Conservation (phyloP, 2,888 invertebrate genomes). For the Serrognathus titanus region DNA sequence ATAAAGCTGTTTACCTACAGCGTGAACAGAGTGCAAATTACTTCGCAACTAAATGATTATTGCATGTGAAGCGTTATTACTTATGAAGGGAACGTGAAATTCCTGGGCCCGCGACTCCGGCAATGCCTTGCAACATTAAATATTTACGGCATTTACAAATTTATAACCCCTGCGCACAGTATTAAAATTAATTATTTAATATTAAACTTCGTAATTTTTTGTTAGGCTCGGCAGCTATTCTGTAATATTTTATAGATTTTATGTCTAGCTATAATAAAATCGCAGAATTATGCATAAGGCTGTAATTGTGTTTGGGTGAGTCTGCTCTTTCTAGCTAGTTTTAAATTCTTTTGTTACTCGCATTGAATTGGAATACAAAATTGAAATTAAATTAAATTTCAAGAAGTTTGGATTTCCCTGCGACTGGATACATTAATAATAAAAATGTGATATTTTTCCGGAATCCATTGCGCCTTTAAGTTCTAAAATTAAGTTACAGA, state of each 20-base stretch:
- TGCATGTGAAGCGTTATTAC: conserved; percentile 45
- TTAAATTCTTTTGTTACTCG: conserved; percentile 23
- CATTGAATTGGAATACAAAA: conserved; percentile 26
- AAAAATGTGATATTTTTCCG: conserved; percentile 10
- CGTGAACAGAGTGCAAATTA: conserved; percentile 41
- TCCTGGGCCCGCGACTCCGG: conserved; percentile 37
- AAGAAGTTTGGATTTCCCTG: conserved; percentile 27
- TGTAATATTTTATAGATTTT: conserved; percentile 37
- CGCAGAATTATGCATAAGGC: conserved; percentile 38
- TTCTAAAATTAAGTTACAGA: too few species aligned
- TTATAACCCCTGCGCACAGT: conserved; percentile 51
- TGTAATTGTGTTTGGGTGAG: conserved; percentile 39
- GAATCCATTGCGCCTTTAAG: not conserved
- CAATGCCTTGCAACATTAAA: conserved; percentile 44
- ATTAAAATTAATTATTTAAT: conserved; percentile 61
- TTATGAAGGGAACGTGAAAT: conserved; percentile 43
- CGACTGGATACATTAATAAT: conserved; percentile 20
- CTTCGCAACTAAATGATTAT: conserved; percentile 46
- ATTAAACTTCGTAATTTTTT: conserved; percentile 58
- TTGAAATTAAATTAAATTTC: conserved; percentile 27
- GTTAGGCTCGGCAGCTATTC: conserved; percentile 37
- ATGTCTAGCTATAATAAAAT: conserved; percentile 40
- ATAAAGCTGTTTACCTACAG: conserved; percentile 42
- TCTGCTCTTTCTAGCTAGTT: conserved; percentile 21
- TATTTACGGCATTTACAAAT: conserved; percentile 47